Evolutionary conservation across 1,140 invertebrate species (phyloP), one percentile per base, ranked within the genome.

Genomic region (Lanistes nyassanus): DNA sequence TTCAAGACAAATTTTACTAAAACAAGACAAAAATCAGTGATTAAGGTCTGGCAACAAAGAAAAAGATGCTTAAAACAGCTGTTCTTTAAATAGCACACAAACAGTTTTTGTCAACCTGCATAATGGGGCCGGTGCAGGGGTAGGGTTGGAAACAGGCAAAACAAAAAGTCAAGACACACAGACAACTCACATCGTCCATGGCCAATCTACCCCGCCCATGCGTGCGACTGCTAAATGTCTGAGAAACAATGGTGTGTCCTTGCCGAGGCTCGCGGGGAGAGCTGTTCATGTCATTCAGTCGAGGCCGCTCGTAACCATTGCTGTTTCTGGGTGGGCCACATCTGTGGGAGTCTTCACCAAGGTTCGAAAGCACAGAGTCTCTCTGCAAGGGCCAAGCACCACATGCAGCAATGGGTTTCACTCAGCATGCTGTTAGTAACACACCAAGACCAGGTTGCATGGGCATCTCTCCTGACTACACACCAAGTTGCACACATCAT

Each of bases 191-290:
- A 72, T 72, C 55, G 21, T 72, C 70, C 2, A 37, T 60, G 31
- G 55, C 55, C n/a, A 31, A 37, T 60, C 70, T 72, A 72, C 70
- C 56, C 55, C 23, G 34, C 42, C 39, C 19, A 39, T 70, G 55
- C 42, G 11, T 72, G 42, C 56, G 70, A 42, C 70, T 72, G 70
- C 29, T 72, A 72, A 60, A 72, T n/a, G 70, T 72, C 55, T 72
- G 70, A 29, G 70, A 47, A 13, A 47, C 42, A 47, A 47, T 47
- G 42, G 42, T 0, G 23, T 55, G 26, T 34, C 68, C 68, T 23
- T 55, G 51, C 29, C 68, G 53, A n/a, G 68, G 34, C 29, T 51
- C n/a, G 37, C 51, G 42, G 31, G 51, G 68, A 4, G 51, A 26
- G 26, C 55, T 34, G 3, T 72, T 34, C 16, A 26, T 60, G 26